These are phyloP conservation scores for Cyprinodon variegatus DNA, from an alignment of 2,113 vertebrate genomes.

Conservation along the genomic window DNA sequence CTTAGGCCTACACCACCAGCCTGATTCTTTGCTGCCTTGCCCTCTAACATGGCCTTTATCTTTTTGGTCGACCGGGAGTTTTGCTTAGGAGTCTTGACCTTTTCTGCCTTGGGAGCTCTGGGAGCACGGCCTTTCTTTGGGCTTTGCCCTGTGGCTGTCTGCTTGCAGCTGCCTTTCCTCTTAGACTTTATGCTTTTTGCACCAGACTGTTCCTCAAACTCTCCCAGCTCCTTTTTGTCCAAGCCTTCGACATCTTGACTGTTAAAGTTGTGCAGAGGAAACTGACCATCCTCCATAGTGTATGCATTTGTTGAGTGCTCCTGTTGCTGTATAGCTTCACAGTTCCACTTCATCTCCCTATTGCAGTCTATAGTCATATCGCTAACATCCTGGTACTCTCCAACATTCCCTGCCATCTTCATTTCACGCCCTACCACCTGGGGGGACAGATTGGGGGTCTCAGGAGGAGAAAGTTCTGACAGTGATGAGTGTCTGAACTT, in stretches of 20 bases:
- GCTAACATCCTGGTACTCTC: constrained; percentile 87
- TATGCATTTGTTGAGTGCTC: constrained; percentile 82
- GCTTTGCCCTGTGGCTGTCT: constrained; percentile 88
- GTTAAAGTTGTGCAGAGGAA: constrained; percentile 94
- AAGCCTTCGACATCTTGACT: constrained; percentile 88
- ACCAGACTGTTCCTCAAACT: constrained; percentile 87
- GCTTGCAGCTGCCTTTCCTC: constrained; percentile 90
- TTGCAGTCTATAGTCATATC: constrained; percentile 82
- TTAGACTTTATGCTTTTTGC: constrained; percentile 91
- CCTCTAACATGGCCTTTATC: constrained; percentile 86
- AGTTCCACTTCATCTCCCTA: constrained; percentile 92
- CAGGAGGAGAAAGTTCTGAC: constrained; percentile 95
- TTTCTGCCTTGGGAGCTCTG: constrained; percentile 91
- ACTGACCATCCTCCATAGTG: constrained; percentile 90
- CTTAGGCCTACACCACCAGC: constrained; percentile 68
- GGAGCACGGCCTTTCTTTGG: constrained; percentile 89
- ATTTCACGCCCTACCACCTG: constrained; percentile 89
- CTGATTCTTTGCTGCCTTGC: constrained; percentile 87
- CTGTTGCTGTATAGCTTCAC: constrained; percentile 87
- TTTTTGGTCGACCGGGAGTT: constrained; percentile 90
- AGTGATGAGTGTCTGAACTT: constrained; percentile 97
- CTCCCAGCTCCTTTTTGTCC: constrained; percentile 85
- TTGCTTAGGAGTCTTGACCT: constrained; percentile 90
- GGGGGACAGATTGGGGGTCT: constrained; percentile 96
- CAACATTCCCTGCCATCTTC: constrained; percentile 85